Percentiles rank a stretch among this genome's conserved stretches.
phyloP scores from a whole-genome alignment of 2,888 invertebrate genomes.

The Leucophora obtusa region DNA sequence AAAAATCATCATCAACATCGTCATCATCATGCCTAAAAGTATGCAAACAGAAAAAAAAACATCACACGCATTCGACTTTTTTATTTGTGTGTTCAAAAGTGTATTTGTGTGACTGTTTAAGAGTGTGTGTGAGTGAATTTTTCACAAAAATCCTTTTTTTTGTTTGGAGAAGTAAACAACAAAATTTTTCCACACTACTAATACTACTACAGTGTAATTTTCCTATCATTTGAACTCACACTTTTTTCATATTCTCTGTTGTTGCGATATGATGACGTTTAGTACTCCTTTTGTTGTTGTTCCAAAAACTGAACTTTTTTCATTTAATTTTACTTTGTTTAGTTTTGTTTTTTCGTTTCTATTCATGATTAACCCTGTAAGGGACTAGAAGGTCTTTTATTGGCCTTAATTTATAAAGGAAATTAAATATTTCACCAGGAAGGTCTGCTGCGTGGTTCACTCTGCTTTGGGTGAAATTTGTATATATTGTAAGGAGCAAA shows the following conservation, averaged over 20 bases:
- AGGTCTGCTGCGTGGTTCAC: too few relatives aligned
- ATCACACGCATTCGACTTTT: neutral
- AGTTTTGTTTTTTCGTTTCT: conserved; percentile 14
- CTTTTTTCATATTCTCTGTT: neutral
- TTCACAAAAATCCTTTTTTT: neutral
- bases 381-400: neutral
- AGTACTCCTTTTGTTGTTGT: conserved; percentile 21
- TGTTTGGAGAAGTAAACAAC: conserved; percentile 5
- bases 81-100: neutral
- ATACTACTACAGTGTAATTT: neutral
- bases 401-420: too few relatives aligned
- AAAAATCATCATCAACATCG: conserved; percentile 23
- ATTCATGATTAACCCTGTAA: neutral
- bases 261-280: conserved; percentile 11
- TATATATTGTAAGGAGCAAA: too few relatives aligned
- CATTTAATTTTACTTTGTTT: conserved; percentile 22
- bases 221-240: conserved; percentile 15
- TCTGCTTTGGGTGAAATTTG: too few relatives aligned
- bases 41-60: neutral
- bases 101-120: neutral
- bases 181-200: conserved; percentile 6
- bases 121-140: neutral
- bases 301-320: neutral
- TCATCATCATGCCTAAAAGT: conserved; percentile 13
- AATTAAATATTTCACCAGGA: too few relatives aligned